phyloP scores from a whole-genome alignment of 2,113 vertebrate genomes.

The Trogon surrucura region DNA sequence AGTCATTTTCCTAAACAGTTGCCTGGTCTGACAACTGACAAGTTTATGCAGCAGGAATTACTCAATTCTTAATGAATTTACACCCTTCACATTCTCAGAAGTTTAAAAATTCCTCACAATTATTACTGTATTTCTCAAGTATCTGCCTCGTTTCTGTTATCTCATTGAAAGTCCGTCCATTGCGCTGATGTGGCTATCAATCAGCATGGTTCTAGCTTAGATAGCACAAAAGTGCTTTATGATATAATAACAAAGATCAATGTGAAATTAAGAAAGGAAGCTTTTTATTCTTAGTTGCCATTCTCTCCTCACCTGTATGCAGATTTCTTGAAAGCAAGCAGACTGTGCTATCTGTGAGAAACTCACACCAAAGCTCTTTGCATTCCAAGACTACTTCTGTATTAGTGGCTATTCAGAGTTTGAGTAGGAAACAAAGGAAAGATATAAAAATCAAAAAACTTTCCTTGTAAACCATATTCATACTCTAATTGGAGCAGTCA shows the following conservation, averaged over 20 bases:
- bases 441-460: fast-evolving
- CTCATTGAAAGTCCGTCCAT: background rate
- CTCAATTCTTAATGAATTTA: background rate
- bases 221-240: background rate
- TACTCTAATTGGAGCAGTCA: background rate
- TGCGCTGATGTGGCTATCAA: background rate
- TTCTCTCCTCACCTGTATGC: background rate
- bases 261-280: background rate
- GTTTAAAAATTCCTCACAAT: background rate
- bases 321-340: background rate
- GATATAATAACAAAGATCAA: background rate
- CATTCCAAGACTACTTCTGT: background rate
- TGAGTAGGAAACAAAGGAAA: background rate
- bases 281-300: background rate
- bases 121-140: background rate
- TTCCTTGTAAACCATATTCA: background rate
- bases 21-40: background rate
- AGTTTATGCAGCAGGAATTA: constrained; percentile 7
- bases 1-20: background rate
- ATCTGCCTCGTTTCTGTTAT: background rate
- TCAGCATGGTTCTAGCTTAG: background rate
- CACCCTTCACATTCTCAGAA: background rate
- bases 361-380: background rate
- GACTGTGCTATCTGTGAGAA: background rate
- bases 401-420: background rate